Percentiles rank a stretch among this genome's conserved stretches.
phyloP scores from a whole-genome alignment of 2,888 invertebrate genomes.

The Hypsopygia costalis region DNA sequence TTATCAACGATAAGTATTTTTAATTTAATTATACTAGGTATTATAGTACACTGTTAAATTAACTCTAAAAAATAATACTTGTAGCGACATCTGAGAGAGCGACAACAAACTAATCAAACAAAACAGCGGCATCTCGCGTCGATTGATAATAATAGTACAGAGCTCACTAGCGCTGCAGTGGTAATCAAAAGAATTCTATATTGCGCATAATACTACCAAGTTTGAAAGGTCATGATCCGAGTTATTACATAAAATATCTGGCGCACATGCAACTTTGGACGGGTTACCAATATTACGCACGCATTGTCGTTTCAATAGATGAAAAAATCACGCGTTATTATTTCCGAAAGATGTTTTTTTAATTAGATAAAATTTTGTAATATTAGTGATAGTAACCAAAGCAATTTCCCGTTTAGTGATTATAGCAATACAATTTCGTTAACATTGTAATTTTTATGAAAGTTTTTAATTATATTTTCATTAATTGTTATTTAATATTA shows the following conservation, averaged over 20 bases:
- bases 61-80: too few relatives aligned
- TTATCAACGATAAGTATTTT: too few relatives aligned
- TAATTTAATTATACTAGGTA: too few relatives aligned
- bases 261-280: conserved; percentile 22
- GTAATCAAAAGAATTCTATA: conserved; percentile 12
- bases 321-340: conserved; percentile 32
- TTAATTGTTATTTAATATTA: conserved; percentile 3
- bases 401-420: conserved; percentile 10
- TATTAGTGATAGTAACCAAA: conserved; percentile 3
- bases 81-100: too few relatives aligned
- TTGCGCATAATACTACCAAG: conserved; percentile 45
- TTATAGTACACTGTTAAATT: too few relatives aligned
- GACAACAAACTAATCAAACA: too few relatives aligned
- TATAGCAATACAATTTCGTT: background rate
- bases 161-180: conserved; percentile 3
- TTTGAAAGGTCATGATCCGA: conserved; percentile 17
- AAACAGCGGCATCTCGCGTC: too few relatives aligned
- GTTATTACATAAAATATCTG: conserved; percentile 2
- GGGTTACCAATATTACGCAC: conserved; percentile 33
- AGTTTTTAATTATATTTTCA: background rate
- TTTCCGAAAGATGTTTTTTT: conserved; percentile 42
- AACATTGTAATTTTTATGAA: background rate
- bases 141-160: too few relatives aligned
- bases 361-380: conserved; percentile 5
- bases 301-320: conserved; percentile 46